phyloP scores from a whole-genome alignment of 2,797 vertebrate species.

The Anas georgica region DNA sequence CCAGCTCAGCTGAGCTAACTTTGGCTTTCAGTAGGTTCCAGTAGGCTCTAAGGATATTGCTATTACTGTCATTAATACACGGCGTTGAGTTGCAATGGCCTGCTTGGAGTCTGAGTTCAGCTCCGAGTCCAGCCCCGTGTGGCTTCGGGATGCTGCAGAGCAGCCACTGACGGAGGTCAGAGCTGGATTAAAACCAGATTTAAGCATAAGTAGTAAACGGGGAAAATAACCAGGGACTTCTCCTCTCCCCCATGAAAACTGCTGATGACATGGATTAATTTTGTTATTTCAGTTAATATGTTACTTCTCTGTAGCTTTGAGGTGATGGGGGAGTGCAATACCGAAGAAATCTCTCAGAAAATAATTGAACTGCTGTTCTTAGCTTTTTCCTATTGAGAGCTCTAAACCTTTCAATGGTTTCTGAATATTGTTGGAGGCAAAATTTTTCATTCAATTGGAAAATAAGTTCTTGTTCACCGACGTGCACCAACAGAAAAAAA shows the following conservation, averaged over 20 bases:
- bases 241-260: background rate
- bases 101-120: background rate
- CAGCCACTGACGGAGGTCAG: background rate
- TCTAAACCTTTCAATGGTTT: background rate
- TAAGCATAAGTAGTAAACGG: background rate
- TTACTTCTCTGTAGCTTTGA: background rate
- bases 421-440: background rate
- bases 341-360: background rate
- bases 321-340: background rate
- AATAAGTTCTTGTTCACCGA: background rate
- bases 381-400: background rate
- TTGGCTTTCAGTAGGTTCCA: background rate
- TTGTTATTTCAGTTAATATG: background rate
- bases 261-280: background rate
- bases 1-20: background rate
- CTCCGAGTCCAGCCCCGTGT: background rate
- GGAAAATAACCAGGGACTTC: background rate
- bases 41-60: background rate
- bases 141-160: background rate
- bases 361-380: background rate
- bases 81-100: background rate
- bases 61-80: background rate
- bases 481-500: background rate
- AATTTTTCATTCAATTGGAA: background rate
- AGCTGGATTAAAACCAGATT: background rate